phyloP scores from a whole-genome alignment of 2,797 vertebrate species.

The Nasua narica region DNA sequence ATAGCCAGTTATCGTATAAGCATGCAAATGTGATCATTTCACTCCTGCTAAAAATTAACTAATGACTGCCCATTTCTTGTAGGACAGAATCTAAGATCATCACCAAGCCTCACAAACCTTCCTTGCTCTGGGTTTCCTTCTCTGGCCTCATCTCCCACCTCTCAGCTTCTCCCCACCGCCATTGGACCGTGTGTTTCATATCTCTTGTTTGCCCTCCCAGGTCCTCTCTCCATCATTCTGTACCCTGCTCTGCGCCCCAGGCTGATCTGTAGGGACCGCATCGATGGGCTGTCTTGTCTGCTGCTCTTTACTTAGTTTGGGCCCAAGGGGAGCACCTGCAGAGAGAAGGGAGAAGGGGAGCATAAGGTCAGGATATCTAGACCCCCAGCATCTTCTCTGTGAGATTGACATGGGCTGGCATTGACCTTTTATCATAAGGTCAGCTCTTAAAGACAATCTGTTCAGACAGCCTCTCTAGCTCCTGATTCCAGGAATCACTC shows the following conservation, averaged over 20 bases:
- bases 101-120: neutral
- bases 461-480: neutral
- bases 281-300: neutral
- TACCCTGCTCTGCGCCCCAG: neutral
- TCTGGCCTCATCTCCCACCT: neutral
- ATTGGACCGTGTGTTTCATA: neutral
- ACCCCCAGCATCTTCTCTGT: neutral
- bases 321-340: neutral
- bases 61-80: neutral
- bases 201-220: neutral
- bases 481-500: neutral
- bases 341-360: neutral
- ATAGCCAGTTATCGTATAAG: neutral
- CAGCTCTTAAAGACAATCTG: neutral
- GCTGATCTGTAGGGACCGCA: neutral
- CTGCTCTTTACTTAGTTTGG: neutral
- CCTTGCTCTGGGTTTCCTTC: neutral
- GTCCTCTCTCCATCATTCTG: neutral
- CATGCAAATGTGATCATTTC: neutral
- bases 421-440: neutral
- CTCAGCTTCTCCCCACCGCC: neutral
- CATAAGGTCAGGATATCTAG: neutral
- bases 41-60: slow-evolving; percentile 9
- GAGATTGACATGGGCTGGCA: neutral
- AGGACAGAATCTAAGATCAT: neutral